phyloP scores from a whole-genome alignment of 2,797 vertebrate genomes.

The Etheostoma perlongum region DNA sequence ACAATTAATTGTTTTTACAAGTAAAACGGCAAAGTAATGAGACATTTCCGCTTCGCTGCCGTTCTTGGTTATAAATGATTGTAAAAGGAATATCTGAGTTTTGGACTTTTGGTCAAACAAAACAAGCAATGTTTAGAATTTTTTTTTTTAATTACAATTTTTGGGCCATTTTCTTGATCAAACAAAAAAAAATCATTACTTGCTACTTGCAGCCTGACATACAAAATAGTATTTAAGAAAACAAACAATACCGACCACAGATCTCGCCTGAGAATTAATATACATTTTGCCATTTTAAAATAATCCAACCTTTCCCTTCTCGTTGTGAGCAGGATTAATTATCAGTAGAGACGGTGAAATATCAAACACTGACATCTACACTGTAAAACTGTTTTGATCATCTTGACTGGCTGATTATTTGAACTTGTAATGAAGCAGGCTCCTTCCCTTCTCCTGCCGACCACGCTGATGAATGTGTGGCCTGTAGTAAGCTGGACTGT shows the following conservation, averaged over 20 bases:
- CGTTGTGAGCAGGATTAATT: slow-evolving; percentile 53
- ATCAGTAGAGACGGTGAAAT: slow-evolving; percentile 42
- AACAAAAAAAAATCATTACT: slow-evolving; percentile 1
- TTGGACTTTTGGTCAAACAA: not conserved
- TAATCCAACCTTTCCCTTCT: slow-evolving; percentile 18
- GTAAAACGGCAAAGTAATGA: not conserved
- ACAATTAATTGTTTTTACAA: not conserved
- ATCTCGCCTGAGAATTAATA: slow-evolving; percentile 23
- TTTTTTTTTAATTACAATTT: not conserved
- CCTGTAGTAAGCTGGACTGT: slow-evolving; percentile 49
- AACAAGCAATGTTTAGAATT: not conserved
- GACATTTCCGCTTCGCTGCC: not conserved
- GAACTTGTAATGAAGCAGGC: slow-evolving; percentile 66
- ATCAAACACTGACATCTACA: slow-evolving; percentile 55
- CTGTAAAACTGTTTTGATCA: slow-evolving; percentile 64
- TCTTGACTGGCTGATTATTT: slow-evolving; percentile 76
- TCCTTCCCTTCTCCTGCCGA: slow-evolving; percentile 24
- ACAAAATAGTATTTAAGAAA: not conserved
- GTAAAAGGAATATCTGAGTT: not conserved
- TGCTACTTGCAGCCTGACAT: not conserved
- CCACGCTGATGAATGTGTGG: slow-evolving; percentile 67
- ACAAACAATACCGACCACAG: slow-evolving; percentile 5
- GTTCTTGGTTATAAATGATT: not conserved
- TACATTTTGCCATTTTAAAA: slow-evolving; percentile 21
- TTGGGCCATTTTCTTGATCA: not conserved